A percentile compares a stretch with the other conserved stretches of the same genome.
Conservation (phyloP, 2,888 invertebrate genomes). For the Gerris lacustris region DNA sequence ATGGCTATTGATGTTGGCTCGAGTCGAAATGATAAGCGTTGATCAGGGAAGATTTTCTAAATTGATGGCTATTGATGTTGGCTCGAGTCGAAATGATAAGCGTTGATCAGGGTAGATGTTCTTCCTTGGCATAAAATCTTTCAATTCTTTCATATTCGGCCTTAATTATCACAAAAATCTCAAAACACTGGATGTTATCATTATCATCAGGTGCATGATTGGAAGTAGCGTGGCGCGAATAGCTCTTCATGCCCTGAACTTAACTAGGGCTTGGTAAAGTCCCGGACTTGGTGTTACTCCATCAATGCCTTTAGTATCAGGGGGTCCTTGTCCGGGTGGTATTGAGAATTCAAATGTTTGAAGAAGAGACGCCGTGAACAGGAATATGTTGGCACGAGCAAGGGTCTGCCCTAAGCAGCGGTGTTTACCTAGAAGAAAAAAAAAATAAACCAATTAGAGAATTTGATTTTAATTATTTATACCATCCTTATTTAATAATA, state of each 20-base stretch:
- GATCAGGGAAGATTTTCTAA: no score
- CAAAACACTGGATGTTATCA: no score
- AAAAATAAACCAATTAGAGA: background rate
- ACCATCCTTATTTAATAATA: no score
- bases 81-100: no score
- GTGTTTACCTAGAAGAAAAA: slow-evolving; percentile 44
- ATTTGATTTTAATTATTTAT: background rate
- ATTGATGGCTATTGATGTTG: no score
- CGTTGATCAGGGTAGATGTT: no score
- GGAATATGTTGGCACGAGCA: slow-evolving; percentile 64
- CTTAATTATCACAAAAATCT: no score
- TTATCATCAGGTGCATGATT: background rate
- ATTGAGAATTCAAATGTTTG: slow-evolving; percentile 58
- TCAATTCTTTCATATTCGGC: no score
- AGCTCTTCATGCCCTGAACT: background rate
- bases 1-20: no score
- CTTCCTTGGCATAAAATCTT: no score
- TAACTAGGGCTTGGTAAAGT: slow-evolving; percentile 55
- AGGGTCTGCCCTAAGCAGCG: slow-evolving; percentile 72
- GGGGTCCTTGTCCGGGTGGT: slow-evolving; percentile 50
- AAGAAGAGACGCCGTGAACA: slow-evolving; percentile 58
- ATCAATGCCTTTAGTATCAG: slow-evolving; percentile 55
- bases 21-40: no score
- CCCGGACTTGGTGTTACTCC: slow-evolving; percentile 66
- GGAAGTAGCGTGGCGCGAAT: background rate